Base-by-base conservation (phyloP, 2,888 invertebrate species). In the Dorcus parallelipipedus region DNA sequence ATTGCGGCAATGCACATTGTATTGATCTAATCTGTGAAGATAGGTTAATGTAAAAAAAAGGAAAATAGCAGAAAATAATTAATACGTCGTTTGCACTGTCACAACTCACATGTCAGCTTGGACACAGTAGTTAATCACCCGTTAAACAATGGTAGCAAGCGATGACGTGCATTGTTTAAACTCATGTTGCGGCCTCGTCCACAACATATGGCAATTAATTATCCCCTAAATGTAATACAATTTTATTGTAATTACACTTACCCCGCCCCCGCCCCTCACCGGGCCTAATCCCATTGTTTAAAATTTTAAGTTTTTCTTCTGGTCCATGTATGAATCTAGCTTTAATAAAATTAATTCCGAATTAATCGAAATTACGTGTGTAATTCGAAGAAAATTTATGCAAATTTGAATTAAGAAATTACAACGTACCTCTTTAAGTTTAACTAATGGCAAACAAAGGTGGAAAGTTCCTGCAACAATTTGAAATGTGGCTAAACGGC, bases 41-140 rank as follows among this genome's bases (percentile, higher is more conserved):
- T 51, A 42, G 9, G 50, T 48, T 23, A 23, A 23, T 26, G 41
- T 42, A 20, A 52, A 56, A 64, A 54, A 50, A 58, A 58, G 52
- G 52, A 58, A 61, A 57, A 49, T 48, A 49, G 58, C 41, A 54
- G 55, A 61, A 56, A 64, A 64, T 62, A 64, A 64, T 62, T 62
- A 60, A 64, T 54, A 60, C 50, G 57, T 64, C 64, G 62, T 57
- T 60, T 55, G 52, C 64, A 60, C 52, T 60, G 60, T 54, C 60
- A 62, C 56, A 62, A 48, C 54, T 59, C 62, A 60, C 54, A 60
- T 62, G 64, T 62, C 61, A 62, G 60, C 57, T 60, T 62, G 60
- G 62, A 60, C 58, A 54, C 49, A 53, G 54, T 52, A 62, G 60
- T 62, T 64, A 62, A 64, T 64, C 60, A 62, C 58, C 60, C 62